A percentile compares a stretch with the other conserved stretches of the same genome.
phyloP scores from a whole-genome alignment of 2,113 vertebrate genomes.

The Anas platyrhynchos region DNA sequence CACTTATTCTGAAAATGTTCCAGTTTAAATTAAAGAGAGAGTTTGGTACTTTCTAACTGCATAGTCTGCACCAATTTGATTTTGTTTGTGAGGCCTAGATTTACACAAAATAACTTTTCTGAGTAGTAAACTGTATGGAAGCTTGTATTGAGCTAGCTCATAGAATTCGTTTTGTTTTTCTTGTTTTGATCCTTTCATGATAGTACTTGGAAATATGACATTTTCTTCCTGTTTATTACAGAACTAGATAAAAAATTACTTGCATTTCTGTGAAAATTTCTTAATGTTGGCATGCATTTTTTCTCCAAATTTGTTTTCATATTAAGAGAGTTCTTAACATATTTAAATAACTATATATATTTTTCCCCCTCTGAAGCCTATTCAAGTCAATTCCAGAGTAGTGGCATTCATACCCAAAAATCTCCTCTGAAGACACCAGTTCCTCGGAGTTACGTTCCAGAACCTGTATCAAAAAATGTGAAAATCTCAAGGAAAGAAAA shows the following conservation, averaged over 20 bases:
- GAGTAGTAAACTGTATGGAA: background rate
- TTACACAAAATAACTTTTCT: background rate
- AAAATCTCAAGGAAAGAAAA: slow-evolving; percentile 60
- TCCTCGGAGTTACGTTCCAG: slow-evolving; percentile 80
- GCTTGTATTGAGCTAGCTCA: background rate
- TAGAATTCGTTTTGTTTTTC: background rate
- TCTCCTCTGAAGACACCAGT: slow-evolving; percentile 80
- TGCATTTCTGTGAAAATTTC: background rate
- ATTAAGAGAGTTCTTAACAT: background rate
- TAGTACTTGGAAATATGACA: background rate
- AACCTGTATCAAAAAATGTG: slow-evolving; percentile 78
- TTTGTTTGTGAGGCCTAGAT: background rate
- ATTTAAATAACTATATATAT: background rate
- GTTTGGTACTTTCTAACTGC: background rate
- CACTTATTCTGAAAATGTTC: background rate
- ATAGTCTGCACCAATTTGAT: background rate
- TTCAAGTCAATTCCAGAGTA: slow-evolving; percentile 39
- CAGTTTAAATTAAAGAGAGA: background rate
- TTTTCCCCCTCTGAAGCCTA: slow-evolving; percentile 22
- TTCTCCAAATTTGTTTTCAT: background rate
- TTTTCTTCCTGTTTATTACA: background rate
- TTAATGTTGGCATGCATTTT: background rate
- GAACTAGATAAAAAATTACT: background rate
- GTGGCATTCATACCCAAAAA: slow-evolving; percentile 1
- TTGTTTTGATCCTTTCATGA: background rate